Percentiles rank a stretch among this genome's conserved stretches.
These are phyloP conservation scores for Chloropsis cyanopogon DNA, from an alignment of 2,113 vertebrate species.

Conservation along the genomic window DNA sequence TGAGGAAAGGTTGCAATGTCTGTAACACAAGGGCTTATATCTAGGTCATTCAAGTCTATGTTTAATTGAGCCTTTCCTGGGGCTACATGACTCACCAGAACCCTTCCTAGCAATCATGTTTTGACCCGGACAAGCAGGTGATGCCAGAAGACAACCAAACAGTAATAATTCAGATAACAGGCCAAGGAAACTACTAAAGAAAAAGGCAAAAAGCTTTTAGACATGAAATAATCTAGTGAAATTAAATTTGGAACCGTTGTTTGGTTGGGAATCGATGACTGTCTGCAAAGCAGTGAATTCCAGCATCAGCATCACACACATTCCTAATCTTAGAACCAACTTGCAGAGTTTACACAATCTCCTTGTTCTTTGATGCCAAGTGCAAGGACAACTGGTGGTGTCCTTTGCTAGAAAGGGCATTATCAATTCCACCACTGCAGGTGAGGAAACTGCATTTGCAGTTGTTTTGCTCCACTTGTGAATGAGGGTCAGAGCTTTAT, in stretches of 20 bases:
- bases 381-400: background rate
- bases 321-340: background rate
- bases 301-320: background rate
- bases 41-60: constrained; percentile 12
- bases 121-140: background rate
- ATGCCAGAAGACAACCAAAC: background rate
- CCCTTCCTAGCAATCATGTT: background rate
- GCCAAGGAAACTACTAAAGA: background rate
- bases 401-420: background rate
- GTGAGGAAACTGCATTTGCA: background rate
- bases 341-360: background rate
- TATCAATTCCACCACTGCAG: background rate
- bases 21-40: constrained; percentile 19
- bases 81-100: constrained; percentile 55
- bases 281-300: background rate
- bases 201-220: background rate
- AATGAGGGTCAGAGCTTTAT: background rate
- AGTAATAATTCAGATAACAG: background rate
- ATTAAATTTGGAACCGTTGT: background rate
- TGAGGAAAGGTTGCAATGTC: background rate
- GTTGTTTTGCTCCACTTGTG: background rate
- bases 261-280: background rate
- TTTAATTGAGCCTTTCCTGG: constrained; percentile 43
- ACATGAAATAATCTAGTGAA: background rate
- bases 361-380: background rate